Conservation (phyloP, 2,113 vertebrate genomes). For the Oryzias woworae region DNA sequence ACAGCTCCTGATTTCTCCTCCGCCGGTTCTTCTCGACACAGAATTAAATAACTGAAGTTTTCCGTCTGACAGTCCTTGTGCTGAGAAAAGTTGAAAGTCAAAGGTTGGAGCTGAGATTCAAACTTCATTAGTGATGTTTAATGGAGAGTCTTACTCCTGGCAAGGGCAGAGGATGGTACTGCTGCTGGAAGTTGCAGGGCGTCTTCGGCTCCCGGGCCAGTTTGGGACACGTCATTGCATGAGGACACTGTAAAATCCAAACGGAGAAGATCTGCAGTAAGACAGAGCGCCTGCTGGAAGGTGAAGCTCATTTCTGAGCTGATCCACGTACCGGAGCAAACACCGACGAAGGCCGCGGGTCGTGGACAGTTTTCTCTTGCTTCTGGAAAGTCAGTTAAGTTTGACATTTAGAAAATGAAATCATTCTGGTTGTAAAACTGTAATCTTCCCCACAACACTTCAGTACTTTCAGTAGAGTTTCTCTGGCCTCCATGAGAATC, state of each 20-base stretch:
- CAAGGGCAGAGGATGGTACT: conserved; percentile 78
- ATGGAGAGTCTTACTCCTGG: conserved; percentile 69
- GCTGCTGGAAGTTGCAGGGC: conserved; percentile 87
- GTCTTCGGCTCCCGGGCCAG: conserved; percentile 47
- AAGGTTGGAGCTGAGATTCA: not conserved
- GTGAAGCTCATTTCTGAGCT: not conserved
- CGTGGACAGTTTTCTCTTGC: conserved; percentile 70
- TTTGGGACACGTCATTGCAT: conserved; percentile 84
- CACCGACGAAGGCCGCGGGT: conserved; percentile 74
- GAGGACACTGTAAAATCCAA: conserved; percentile 73
- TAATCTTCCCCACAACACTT: not conserved
- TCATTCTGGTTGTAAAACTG: not conserved
- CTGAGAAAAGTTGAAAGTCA: conserved; percentile 50
- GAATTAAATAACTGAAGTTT: conserved; percentile 84
- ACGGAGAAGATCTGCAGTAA: not conserved
- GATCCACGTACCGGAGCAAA: conserved; percentile 82
- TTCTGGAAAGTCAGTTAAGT: conserved; percentile 57
- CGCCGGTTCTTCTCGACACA: conserved; percentile 54
- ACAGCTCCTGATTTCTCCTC: conserved; percentile 5
- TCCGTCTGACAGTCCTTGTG: conserved; percentile 69
- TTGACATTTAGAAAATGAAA: not conserved
- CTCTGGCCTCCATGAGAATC: conserved; percentile 88
- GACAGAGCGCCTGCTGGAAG: not conserved
- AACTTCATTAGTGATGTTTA: not conserved
- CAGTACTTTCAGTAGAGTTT: conserved; percentile 76